These are phyloP conservation scores for Hirtodrosophila trivittata DNA, from an alignment of 2,888 invertebrate genomes.

Conservation along the genomic window DNA sequence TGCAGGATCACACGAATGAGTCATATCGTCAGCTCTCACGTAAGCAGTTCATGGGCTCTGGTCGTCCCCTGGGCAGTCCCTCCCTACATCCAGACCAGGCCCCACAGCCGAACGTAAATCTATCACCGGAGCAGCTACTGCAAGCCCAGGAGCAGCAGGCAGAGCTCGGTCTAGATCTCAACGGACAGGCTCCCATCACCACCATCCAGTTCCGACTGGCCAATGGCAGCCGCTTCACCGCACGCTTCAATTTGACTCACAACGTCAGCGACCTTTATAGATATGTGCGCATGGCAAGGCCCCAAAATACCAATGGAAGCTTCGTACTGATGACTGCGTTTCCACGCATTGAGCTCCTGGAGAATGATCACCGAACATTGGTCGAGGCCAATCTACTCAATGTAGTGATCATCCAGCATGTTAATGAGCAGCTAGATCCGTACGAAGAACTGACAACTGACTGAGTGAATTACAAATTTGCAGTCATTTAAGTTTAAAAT, in stretches of 20 bases:
- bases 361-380: slow-evolving; percentile 52
- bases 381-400: slow-evolving; percentile 55
- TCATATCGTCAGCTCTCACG: slow-evolving; percentile 47
- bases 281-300: slow-evolving; percentile 58
- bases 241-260: slow-evolving; percentile 59
- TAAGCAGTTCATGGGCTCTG: slow-evolving; percentile 60
- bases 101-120: no score
- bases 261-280: slow-evolving; percentile 58
- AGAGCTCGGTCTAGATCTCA: slow-evolving; percentile 26
- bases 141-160: slow-evolving; percentile 16
- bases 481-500: neutral
- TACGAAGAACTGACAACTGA: no score
- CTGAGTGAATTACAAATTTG: neutral
- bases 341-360: slow-evolving; percentile 51
- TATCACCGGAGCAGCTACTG: slow-evolving; percentile 9
- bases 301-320: slow-evolving; percentile 32
- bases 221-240: slow-evolving; percentile 62
- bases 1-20: slow-evolving; percentile 61
- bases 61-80: slow-evolving; percentile 38
- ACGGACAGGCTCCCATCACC: slow-evolving; percentile 37
- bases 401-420: slow-evolving; percentile 66
- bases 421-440: slow-evolving; percentile 33
- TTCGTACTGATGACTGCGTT: slow-evolving; percentile 59
- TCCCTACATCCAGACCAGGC: neutral
- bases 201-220: slow-evolving; percentile 59